Evolutionary conservation across 2,113 vertebrate genomes (phyloP), one percentile per base, ranked within the genome.

Genomic region (Pelodiscus sinensis): DNA sequence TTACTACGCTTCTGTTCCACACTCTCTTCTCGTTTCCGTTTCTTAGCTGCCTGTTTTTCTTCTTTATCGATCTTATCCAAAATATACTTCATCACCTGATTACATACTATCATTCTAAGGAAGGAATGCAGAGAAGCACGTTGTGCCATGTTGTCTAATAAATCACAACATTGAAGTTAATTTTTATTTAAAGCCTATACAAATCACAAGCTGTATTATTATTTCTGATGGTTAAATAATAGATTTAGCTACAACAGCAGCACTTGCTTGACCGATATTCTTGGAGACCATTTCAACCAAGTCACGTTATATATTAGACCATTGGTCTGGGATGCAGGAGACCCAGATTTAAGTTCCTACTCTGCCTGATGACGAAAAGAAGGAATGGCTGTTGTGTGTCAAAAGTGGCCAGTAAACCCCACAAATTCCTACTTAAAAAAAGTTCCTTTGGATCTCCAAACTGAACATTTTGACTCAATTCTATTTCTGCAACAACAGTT

Each of bases 11-110:
- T 99, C 97, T 99, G 99, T 92, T 99, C 99, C 95, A 99, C 99
- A 0, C 98, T 99, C 97, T 99, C 99, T 94, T 99, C 99, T 14
- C 99, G 98, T 92, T 99, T 99, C 55, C 99, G 97, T 96, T 99
- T 99, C 97, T 99, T 99, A 38, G 99, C 99, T 50, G 99, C 99
- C 97, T 99, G 99, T 92, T 99, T 99, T 97, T 99, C 99, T 79
- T 99, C 99, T 97, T 99, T 99, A 98, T 99, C 99, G 79, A 99
- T 99, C 97, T 99, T 99, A 98, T 99, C 99, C 89, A 99, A 98
- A 96, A 99, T 99, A 92, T 98, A 99, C 97, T 99, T 99, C 99
- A 99, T 99, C 97, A 99, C 99, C 98, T 99, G 99, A 98, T 99
- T 99, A 98, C 99, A 99, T 85, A 99, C 99, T 81, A 99, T 99